A percentile compares a stretch with the other conserved stretches of the same genome.
These are phyloP conservation scores for Toxotes jaculatrix DNA, from an alignment of 2,113 vertebrate genomes.

Conservation along the genomic window DNA sequence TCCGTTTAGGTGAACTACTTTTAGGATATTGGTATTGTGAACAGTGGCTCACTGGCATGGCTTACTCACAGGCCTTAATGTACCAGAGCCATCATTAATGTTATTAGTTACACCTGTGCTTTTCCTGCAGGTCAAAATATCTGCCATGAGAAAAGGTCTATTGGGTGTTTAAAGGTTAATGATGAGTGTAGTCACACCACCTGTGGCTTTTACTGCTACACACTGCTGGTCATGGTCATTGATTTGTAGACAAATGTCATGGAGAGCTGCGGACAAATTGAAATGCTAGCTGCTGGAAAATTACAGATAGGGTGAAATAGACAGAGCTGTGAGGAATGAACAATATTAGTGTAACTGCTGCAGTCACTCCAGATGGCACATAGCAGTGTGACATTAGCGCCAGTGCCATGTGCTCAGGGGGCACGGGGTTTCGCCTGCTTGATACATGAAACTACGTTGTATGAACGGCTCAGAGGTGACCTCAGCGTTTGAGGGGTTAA, in stretches of 20 bases:
- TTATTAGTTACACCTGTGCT: conserved; percentile 52
- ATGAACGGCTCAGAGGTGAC: conserved; percentile 48
- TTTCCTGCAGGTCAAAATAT: conserved; percentile 51
- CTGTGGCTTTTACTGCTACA: conserved; percentile 50
- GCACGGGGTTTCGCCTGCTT: conserved; percentile 10
- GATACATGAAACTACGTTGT: conserved; percentile 33
- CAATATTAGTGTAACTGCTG: conserved; percentile 32
- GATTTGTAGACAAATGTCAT: conserved; percentile 58
- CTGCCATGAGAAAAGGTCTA: conserved; percentile 42
- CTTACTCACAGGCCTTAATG: conserved; percentile 21
- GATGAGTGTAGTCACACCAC: conserved; percentile 45
- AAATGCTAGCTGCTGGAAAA: conserved; percentile 52
- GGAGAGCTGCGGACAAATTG: conserved; percentile 49
- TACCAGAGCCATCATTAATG: conserved; percentile 35
- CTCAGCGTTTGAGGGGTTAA: conserved; percentile 47
- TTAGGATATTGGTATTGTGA: neutral
- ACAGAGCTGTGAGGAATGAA: conserved; percentile 32
- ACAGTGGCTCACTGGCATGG: neutral
- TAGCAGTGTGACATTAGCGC: conserved; percentile 39
- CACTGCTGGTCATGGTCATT: conserved; percentile 32
- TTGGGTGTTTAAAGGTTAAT: conserved; percentile 69
- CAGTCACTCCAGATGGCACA: conserved; percentile 41
- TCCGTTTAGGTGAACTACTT: neutral
- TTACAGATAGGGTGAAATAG: conserved; percentile 39
- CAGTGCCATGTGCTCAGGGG: conserved; percentile 17